Evolutionary conservation across 2,113 vertebrate species (phyloP).

Genomic region (Rhinoderma darwinii): DNA sequence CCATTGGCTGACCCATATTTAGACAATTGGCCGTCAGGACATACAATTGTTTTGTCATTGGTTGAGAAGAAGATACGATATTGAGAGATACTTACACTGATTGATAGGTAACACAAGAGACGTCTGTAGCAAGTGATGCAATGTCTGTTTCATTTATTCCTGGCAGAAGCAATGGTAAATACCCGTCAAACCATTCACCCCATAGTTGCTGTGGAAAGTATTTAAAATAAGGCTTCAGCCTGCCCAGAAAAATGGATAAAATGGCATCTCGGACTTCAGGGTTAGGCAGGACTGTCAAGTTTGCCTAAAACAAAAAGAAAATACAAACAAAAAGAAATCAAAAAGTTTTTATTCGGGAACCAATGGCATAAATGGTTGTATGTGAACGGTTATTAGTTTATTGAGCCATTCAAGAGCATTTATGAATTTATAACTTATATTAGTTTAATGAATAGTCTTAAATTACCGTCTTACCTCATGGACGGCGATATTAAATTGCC

Average conservation of each 20-base stretch:
- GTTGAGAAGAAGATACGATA: neutral
- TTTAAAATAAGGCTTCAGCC: slow-evolving; percentile 25
- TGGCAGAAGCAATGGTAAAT: slow-evolving; percentile 51
- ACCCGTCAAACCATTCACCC: slow-evolving; percentile 57
- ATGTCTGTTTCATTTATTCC: slow-evolving; percentile 40
- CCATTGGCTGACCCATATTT: neutral
- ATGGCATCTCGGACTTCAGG: neutral
- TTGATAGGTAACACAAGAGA: slow-evolving; percentile 58
- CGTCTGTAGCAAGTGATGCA: neutral
- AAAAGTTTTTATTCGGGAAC: no score
- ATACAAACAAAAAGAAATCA: no score
- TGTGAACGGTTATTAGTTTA: neutral
- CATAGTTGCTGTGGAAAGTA: slow-evolving; percentile 54
- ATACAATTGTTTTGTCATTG: neutral
- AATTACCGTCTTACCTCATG: slow-evolving; percentile 41
- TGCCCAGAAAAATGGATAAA: slow-evolving; percentile 21
- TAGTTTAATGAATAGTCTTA: neutral
- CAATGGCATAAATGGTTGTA: no score
- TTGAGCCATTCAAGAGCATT: neutral
- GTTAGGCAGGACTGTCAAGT: slow-evolving; percentile 54
- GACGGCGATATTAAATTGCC: slow-evolving; percentile 14
- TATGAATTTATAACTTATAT: neutral
- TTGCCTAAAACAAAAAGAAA: slow-evolving; percentile 23
- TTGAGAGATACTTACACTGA: slow-evolving; percentile 53
- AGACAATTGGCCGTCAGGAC: neutral